Percentiles rank a stretch among this genome's conserved stretches.
Evolutionary conservation across 1,140 invertebrate genomes (phyloP).

Genomic region (Zaprionus vittiger): DNA sequence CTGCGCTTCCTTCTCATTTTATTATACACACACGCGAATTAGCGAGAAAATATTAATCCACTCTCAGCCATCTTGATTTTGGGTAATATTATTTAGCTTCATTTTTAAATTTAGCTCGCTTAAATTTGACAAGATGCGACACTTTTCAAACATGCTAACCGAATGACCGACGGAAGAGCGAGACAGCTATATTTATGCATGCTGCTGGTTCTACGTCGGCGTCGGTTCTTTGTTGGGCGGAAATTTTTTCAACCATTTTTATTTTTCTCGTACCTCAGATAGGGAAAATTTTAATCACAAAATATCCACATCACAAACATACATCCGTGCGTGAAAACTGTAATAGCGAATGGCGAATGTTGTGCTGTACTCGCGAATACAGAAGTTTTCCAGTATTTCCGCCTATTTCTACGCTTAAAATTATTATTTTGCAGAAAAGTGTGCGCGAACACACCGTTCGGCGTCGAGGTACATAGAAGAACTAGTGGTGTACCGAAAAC

Average conservation of each 20-base stretch:
- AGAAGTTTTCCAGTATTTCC: conserved; percentile 56
- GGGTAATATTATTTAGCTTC: conserved; percentile 17
- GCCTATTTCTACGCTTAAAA: conserved; percentile 53
- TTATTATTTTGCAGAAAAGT: conserved; percentile 54
- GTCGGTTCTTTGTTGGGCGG: conserved; percentile 60
- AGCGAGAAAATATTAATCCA: conserved; percentile 18
- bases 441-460: conserved; percentile 57
- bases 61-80: conserved; percentile 35
- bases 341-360: conserved; percentile 53
- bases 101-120: conserved; percentile 41
- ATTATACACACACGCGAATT: conserved; percentile 28
- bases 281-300: conserved; percentile 82
- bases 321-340: conserved; percentile 64
- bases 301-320: conserved; percentile 70
- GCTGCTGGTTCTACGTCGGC: conserved; percentile 59
- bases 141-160: conserved; percentile 42
- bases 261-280: conserved; percentile 78
- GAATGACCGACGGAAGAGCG: conserved; percentile 42
- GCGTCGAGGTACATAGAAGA: conserved; percentile 42
- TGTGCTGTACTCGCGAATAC: conserved; percentile 43
- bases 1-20: conserved; percentile 26
- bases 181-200: conserved; percentile 51
- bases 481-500: conserved; percentile 37
- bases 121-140: conserved; percentile 29
- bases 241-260: conserved; percentile 61